Conservation (phyloP, 35 echinoderm and acorn worm genomes). For the Holothuria glaberrima region DNA sequence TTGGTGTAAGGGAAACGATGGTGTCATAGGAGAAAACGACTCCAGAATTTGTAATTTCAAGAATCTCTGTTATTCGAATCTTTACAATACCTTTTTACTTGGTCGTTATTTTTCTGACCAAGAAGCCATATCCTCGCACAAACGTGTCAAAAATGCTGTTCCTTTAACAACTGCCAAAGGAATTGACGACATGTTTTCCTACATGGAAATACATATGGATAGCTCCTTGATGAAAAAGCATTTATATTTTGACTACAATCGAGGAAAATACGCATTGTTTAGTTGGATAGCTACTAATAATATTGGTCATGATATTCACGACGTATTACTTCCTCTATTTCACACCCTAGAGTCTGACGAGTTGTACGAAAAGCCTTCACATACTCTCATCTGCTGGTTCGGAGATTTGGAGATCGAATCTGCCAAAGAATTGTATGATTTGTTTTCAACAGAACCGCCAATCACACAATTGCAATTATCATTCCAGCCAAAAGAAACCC, state of each 20-base stretch:
- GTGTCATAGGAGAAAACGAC: neutral
- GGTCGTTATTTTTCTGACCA: too few species aligned
- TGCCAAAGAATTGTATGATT: neutral
- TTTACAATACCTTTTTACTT: too few species aligned
- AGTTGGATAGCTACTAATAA: neutral
- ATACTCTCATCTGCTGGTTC: neutral
- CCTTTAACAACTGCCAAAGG: neutral
- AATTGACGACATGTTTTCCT: neutral
- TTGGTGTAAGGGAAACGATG: neutral
- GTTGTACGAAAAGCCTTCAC: neutral
- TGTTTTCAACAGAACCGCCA: neutral
- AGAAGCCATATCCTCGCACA: too few species aligned
- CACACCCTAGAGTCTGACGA: neutral
- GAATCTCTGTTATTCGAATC: too few species aligned
- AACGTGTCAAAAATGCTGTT: too few species aligned
- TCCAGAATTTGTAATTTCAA: too few species aligned
- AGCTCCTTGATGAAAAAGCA: neutral
- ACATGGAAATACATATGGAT: neutral
- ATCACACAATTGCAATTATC: neutral
- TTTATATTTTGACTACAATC: neutral
- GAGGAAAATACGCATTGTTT: neutral
- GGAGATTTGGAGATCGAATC: neutral
- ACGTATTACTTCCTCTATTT: conserved; percentile 2
- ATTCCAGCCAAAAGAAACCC: neutral
- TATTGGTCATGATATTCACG: conserved; percentile 24